A percentile compares a stretch with the other conserved stretches of the same genome.
Evolutionary conservation across 2,888 invertebrate genomes (phyloP).

Genomic region (Dicyrtoma fusca): DNA sequence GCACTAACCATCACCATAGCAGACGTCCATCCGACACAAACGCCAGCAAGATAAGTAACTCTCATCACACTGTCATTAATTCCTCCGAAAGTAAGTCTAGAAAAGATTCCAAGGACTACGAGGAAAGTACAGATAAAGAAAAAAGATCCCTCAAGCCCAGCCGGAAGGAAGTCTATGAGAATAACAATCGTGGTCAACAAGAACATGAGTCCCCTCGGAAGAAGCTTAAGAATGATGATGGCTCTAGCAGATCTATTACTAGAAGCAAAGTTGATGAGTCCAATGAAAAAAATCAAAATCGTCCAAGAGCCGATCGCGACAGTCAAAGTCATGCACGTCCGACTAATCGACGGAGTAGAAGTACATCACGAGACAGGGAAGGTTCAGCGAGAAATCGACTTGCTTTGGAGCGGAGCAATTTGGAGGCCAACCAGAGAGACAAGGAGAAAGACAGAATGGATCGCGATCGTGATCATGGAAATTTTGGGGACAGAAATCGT

Average conservation of each 20-base stretch:
- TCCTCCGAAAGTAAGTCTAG: slow-evolving; percentile 12
- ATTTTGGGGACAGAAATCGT: neutral
- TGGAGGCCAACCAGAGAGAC: slow-evolving; percentile 1
- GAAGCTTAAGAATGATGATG: slow-evolving; percentile 12
- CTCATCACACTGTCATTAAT: slow-evolving; percentile 3
- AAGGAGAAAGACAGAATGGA: slow-evolving; percentile 8
- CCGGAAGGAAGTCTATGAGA: slow-evolving; percentile 9
- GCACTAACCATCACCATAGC: neutral
- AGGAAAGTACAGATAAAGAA: neutral
- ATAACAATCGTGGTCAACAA: neutral
- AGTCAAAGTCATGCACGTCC: too few species aligned
- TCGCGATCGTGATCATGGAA: slow-evolving; percentile 17
- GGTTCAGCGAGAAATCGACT: neutral
- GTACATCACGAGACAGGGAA: slow-evolving; percentile 13
- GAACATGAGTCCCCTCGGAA: slow-evolving; percentile 3
- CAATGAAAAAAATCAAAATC: neutral
- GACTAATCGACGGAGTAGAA: slow-evolving; percentile 22
- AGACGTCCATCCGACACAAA: neutral
- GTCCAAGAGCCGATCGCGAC: too few species aligned
- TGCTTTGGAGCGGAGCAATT: slow-evolving; percentile 1
- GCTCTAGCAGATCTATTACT: neutral
- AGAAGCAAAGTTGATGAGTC: neutral
- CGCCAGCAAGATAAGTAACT: neutral
- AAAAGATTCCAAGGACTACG: neutral
- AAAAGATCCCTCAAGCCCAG: neutral